Percentiles rank a stretch among this genome's conserved stretches.
These are phyloP conservation scores for Hirtodrosophila histrioides DNA, from an alignment of 2,888 invertebrate species.

Conservation along the genomic window DNA sequence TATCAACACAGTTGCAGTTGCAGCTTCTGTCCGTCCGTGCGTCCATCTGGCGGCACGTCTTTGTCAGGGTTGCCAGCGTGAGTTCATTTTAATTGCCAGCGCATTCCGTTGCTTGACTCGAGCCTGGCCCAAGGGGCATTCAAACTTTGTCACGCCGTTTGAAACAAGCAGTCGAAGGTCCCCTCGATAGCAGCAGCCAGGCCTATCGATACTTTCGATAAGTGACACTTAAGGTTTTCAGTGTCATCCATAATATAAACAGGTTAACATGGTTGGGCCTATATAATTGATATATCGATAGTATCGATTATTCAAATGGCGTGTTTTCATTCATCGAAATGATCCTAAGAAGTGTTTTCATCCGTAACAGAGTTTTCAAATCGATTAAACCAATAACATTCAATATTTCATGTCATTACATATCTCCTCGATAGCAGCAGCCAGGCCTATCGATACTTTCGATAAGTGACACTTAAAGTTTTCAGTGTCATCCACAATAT, in stretches of 20 bases:
- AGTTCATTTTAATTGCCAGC: slow-evolving; percentile 77
- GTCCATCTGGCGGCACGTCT: slow-evolving; percentile 59
- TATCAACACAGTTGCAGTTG: slow-evolving; percentile 48
- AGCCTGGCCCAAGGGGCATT: slow-evolving; percentile 45
- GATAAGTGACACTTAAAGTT: slow-evolving; percentile 3
- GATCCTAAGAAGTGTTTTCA: too few species aligned
- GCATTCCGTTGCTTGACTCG: slow-evolving; percentile 52
- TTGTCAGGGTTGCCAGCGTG: slow-evolving; percentile 76
- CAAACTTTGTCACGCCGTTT: slow-evolving; percentile 31
- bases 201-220: slow-evolving; percentile 28
- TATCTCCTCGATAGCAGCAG: slow-evolving; percentile 8
- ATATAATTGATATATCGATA: neutral
- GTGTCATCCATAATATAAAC: neutral
- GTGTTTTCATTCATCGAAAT: too few species aligned
- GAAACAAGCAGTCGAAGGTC: slow-evolving; percentile 38
- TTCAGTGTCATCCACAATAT: neutral
- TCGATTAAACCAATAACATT: too few species aligned
- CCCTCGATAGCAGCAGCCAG: slow-evolving; percentile 1
- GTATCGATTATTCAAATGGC: slow-evolving; percentile 1
- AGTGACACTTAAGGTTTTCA: neutral
- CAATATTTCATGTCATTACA: too few species aligned
- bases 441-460: slow-evolving; percentile 23
- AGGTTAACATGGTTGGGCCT: too few species aligned
- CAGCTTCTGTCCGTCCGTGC: slow-evolving; percentile 39
- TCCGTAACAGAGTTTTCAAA: too few species aligned